Evolutionary conservation across 2,888 invertebrate species (phyloP).

Genomic region (Heliconius erato): DNA sequence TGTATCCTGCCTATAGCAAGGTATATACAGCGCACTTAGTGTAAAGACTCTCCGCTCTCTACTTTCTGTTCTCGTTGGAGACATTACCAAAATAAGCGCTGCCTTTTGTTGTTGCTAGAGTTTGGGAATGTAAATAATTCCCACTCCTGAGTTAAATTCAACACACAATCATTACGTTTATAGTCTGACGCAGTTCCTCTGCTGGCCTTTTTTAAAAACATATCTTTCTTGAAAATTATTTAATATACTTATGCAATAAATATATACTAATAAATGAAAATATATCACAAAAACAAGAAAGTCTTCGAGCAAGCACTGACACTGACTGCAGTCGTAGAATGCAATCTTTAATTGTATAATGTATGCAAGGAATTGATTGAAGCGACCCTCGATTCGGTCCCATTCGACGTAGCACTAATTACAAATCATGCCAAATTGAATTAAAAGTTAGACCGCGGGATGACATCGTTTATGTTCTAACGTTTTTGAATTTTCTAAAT

Average conservation of each 20-base stretch:
- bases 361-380: slow-evolving; percentile 4
- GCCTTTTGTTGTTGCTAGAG: neutral
- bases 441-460: neutral
- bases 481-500: neutral
- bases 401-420: slow-evolving; percentile 15
- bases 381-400: slow-evolving; percentile 5
- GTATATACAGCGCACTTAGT: neutral
- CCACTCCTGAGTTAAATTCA: neutral
- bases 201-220: too few species aligned
- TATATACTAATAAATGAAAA: too few species aligned
- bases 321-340: neutral
- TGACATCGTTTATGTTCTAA: neutral
- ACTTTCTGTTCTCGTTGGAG: neutral
- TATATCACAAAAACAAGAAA: neutral
- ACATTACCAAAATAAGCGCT: neutral
- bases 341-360: slow-evolving; percentile 20
- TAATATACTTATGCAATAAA: too few species aligned
- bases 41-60: neutral
- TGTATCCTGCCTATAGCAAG: too few species aligned
- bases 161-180: neutral
- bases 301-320: neutral
- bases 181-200: too few species aligned
- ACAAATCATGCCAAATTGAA: slow-evolving; percentile 16
- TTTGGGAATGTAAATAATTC: neutral
- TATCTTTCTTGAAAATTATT: too few species aligned